Evolutionary conservation across 1,140 invertebrate species (phyloP), one percentile per base, ranked within the genome.

Genomic region (Achatina immaculata): DNA sequence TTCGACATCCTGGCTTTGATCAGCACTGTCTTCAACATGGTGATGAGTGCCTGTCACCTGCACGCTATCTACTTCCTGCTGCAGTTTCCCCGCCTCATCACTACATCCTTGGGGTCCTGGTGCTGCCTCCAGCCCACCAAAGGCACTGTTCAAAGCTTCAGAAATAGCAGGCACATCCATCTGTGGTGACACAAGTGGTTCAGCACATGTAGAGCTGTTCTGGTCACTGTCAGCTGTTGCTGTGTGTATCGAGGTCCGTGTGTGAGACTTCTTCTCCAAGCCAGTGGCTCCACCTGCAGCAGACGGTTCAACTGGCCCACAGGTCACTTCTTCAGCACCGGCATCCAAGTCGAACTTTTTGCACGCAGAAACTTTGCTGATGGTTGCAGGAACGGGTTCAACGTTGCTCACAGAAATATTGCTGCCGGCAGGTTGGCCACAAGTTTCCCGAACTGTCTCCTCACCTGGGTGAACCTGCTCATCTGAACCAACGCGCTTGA

Each of bases 401-500:
- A 55, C 21, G 21, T 11, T 4, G 11, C 0, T 31, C 28, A 31
- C n/a, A 62, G 58, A 6, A 62, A 6, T 6, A 19, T 2, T 34
- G n/a, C 6, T 28, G 4, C 9, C 58, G 11, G 28, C 58, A 6
- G 9, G n/a, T 62, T 62, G 4, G 4, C 11, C n/a, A 58, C n/a
- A 11, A 48, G 45, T 11, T 7, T 48, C 45, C 45, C 7, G 7
- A n/a, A 9, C 55, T 19, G 55, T 19, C 7, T 71, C 42, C 14
- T 34, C 11, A 14, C 38, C 16, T 2, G 65, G 65, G 3, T 31
- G 65, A 34, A n/a, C 16, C 31, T 36, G 43, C 38, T 72, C 69
- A 75, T 19, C 45, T 2, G 74, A 77, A 16, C 51, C 55, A 3
- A 65, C 11, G 38, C 51, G 48, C 34, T 77, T 62, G 11, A 77